Conservation (phyloP, 2,888 invertebrate genomes). For the Stramonita haemastoma region DNA sequence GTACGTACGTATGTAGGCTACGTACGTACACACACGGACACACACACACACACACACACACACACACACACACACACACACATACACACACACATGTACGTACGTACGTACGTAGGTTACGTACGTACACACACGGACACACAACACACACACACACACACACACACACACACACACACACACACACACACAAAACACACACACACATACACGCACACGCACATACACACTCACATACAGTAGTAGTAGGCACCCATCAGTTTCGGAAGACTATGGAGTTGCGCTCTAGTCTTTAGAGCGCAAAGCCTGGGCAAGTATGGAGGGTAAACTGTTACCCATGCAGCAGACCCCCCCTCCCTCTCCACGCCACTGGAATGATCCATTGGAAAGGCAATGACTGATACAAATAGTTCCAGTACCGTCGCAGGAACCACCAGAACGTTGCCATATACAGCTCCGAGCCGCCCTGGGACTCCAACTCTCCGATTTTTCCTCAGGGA, state of each 20-base stretch:
- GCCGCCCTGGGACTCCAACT: no score
- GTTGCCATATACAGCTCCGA: no score
- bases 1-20: not conserved
- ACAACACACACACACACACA: not conserved
- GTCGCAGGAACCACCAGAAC: no score
- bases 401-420: no score
- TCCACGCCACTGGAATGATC: no score
- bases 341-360: no score
- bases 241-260: not conserved
- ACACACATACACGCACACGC: not conserved
- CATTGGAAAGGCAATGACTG: no score
- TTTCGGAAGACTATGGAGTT: no score
- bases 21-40: not conserved
- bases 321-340: no score
- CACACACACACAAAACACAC: not conserved
- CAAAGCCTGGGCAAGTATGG: no score
- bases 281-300: no score
- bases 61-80: conserved; percentile 12
- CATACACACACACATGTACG: not conserved
- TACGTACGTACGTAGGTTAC: not conserved
- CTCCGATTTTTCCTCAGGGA: no score
- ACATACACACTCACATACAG: not conserved
- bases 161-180: not conserved
- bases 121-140: not conserved
- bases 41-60: not conserved